Conservation (phyloP, 2,113 vertebrate species). For the Morone saxatilis region DNA sequence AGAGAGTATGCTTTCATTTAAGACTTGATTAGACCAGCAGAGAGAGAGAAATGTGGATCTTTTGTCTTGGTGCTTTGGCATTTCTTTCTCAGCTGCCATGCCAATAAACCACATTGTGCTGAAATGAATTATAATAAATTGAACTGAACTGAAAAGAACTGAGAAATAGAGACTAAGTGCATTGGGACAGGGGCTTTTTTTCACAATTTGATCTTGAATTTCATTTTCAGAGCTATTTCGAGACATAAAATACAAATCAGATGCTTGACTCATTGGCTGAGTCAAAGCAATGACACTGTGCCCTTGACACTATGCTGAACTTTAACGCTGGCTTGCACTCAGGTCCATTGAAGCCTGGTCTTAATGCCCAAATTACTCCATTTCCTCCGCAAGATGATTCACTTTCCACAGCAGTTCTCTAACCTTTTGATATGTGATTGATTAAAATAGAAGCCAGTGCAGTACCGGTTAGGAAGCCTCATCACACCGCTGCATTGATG, state of each 20-base stretch:
- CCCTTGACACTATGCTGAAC: slow-evolving; percentile 66
- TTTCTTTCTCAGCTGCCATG: slow-evolving; percentile 59
- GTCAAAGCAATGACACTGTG: slow-evolving; percentile 39
- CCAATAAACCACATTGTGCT: slow-evolving; percentile 63
- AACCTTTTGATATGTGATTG: slow-evolving; percentile 70
- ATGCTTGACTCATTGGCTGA: slow-evolving; percentile 37
- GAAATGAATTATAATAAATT: slow-evolving; percentile 71
- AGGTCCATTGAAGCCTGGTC: slow-evolving; percentile 25
- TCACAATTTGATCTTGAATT: slow-evolving; percentile 34
- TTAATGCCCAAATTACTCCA: slow-evolving; percentile 48
- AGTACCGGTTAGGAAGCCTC: slow-evolving; percentile 24
- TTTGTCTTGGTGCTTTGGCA: slow-evolving; percentile 72
- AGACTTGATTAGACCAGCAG: slow-evolving; percentile 66
- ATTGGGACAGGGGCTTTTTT: slow-evolving; percentile 1
- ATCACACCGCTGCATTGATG: slow-evolving; percentile 54
- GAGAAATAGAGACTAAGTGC: slow-evolving; percentile 46
- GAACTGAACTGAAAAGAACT: slow-evolving; percentile 60
- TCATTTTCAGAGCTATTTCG: slow-evolving; percentile 36
- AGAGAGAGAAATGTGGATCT: slow-evolving; percentile 64
- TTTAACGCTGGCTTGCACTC: not conserved
- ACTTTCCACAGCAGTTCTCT: slow-evolving; percentile 57
- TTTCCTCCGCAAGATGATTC: slow-evolving; percentile 66
- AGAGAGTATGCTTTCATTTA: slow-evolving; percentile 56
- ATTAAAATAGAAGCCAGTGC: slow-evolving; percentile 63
- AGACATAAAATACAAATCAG: slow-evolving; percentile 13